Percentiles rank a stretch among this genome's conserved stretches.
These are phyloP conservation scores for Rhynchotus rufescens DNA, from an alignment of 2,797 vertebrate species.

Conservation along the genomic window DNA sequence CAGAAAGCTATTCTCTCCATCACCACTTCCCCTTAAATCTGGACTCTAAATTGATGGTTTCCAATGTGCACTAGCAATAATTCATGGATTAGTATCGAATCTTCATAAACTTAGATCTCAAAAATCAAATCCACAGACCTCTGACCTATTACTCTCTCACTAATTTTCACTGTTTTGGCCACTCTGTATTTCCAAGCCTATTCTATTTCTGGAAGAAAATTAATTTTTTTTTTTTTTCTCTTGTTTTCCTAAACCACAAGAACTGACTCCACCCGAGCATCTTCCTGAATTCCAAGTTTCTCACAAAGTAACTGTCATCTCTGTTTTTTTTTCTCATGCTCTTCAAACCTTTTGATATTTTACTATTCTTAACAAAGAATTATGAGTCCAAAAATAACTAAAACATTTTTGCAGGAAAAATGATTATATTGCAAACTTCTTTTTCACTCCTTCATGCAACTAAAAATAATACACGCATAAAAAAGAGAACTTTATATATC, in stretches of 20 bases:
- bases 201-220: not conserved
- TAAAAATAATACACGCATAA: too few relatives aligned
- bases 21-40: not conserved
- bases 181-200: not conserved
- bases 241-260: not conserved
- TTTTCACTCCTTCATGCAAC: not conserved
- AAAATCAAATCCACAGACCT: not conserved
- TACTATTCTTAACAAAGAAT: not conserved
- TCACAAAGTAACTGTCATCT: not conserved
- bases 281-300: not conserved
- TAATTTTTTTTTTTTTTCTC: not conserved
- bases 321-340: not conserved
- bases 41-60: not conserved
- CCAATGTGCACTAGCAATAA: not conserved
- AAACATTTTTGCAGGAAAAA: not conserved
- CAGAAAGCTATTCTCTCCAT: not conserved
- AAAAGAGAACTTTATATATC: not conserved
- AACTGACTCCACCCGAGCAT: not conserved
- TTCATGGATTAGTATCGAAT: not conserved
- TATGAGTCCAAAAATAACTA: not conserved
- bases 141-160: not conserved
- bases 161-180: not conserved
- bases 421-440: not conserved
- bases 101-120: not conserved
- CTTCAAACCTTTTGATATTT: not conserved